phyloP scores from a whole-genome alignment of 1,140 invertebrate species.

The Acromyrmex heyeri region DNA sequence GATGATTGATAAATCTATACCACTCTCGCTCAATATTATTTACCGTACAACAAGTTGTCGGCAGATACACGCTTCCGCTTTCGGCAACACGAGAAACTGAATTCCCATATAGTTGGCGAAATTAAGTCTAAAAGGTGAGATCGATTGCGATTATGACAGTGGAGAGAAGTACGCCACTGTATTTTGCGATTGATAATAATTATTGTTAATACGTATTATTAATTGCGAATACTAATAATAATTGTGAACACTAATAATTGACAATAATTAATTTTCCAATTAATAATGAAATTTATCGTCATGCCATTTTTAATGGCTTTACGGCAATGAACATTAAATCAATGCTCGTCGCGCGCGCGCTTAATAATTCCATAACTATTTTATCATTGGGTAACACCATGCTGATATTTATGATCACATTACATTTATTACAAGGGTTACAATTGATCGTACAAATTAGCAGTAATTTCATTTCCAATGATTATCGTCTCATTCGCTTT shows the following conservation, averaged over 20 bases:
- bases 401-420: conserved; percentile 14
- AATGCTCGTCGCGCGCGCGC: background rate
- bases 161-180: too few species aligned
- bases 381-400: background rate
- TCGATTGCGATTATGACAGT: background rate
- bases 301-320: conserved; percentile 21
- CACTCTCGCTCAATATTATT: conserved; percentile 44
- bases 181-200: conserved; percentile 11
- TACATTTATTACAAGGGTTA: conserved; percentile 2
- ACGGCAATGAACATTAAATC: background rate
- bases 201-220: conserved; percentile 29
- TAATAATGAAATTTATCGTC: background rate
- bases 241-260: background rate
- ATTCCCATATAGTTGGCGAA: background rate
- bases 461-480: conserved; percentile 17
- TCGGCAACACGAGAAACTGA: conserved; percentile 10
- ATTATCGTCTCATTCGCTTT: background rate
- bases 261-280: conserved; percentile 28
- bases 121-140: background rate
- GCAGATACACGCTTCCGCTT: conserved; percentile 13
- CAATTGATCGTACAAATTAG: conserved; percentile 18
- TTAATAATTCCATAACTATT: conserved; percentile 22
- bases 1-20: conserved; percentile 63
- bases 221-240: background rate
- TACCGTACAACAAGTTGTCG: conserved; percentile 11